These are phyloP conservation scores for Smithornis capensis DNA, from an alignment of 2,113 vertebrate genomes.

Conservation along the genomic window DNA sequence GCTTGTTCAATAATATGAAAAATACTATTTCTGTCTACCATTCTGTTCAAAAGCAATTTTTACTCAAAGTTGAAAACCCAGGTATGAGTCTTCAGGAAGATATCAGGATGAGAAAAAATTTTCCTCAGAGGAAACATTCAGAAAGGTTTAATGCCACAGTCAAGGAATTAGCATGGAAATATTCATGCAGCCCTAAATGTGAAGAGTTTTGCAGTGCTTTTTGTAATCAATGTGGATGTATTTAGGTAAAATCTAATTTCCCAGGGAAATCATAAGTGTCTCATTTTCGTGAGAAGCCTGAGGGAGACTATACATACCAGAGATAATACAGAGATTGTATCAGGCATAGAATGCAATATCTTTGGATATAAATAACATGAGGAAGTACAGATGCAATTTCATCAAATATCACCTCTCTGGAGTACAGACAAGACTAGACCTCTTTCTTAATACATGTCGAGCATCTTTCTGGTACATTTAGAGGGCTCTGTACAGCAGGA, in stretches of 20 bases:
- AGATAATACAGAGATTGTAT: conserved; percentile 32
- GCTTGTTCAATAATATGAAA: not conserved
- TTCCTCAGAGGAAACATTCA: not conserved
- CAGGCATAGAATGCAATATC: not conserved
- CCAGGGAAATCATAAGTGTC: conserved; percentile 29
- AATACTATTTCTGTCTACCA: not conserved
- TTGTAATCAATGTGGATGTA: conserved; percentile 6
- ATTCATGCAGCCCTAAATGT: not conserved
- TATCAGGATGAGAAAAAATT: not conserved
- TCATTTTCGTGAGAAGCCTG: conserved; percentile 32
- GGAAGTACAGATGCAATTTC: conserved; percentile 27
- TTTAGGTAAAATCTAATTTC: conserved; percentile 57
- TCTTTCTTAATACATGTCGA: accelerated
- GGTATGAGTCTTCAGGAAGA: not conserved
- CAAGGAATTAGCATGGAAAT: not conserved
- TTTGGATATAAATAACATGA: conserved; percentile 41
- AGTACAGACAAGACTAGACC: not conserved
- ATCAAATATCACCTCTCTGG: conserved; percentile 4
- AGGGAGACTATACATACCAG: conserved; percentile 14
- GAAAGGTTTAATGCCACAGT: not conserved
- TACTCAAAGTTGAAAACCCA: not conserved
- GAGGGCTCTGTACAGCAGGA: not conserved
- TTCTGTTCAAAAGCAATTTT: not conserved
- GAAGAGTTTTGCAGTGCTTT: not conserved
- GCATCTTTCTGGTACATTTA: not conserved